phyloP scores from a whole-genome alignment of 2,113 vertebrate genomes.

The Oncorhynchus clarkii region DNA sequence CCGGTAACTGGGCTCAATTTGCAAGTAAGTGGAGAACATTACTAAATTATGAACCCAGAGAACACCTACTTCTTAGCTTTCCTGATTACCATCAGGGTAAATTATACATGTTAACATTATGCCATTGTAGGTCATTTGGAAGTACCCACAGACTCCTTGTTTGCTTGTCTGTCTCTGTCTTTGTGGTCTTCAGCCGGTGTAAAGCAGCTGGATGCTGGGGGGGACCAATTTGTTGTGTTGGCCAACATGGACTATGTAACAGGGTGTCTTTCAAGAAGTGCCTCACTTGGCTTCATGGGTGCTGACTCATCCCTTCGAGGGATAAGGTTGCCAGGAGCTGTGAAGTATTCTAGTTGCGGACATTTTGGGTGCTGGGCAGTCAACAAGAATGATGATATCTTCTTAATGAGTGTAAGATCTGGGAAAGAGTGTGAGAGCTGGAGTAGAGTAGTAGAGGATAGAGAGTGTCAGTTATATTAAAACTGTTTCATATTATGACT shows the following conservation, averaged over 20 bases:
- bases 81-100: not conserved
- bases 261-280: not conserved
- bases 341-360: conserved; percentile 37
- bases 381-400: conserved; percentile 21
- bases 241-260: rapidly evolving
- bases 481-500: too few species aligned
- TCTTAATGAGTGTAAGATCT: conserved; percentile 7
- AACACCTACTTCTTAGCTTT: too few species aligned
- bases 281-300: rapidly evolving
- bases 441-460: too few species aligned
- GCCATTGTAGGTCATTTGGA: too few species aligned
- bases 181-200: not conserved
- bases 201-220: conserved; percentile 38
- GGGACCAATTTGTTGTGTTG: conserved; percentile 10
- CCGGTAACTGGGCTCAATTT: not conserved
- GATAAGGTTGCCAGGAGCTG: not conserved
- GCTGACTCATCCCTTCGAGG: rapidly evolving
- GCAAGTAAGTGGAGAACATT: not conserved
- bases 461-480: too few species aligned
- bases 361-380: conserved; percentile 4
- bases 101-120: too few species aligned
- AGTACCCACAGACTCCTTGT: too few species aligned
- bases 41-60: too few species aligned
- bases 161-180: too few species aligned
- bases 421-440: not conserved